Evolutionary conservation across 2,888 invertebrate genomes (phyloP).

Genomic region (Xestia rhomboidea): DNA sequence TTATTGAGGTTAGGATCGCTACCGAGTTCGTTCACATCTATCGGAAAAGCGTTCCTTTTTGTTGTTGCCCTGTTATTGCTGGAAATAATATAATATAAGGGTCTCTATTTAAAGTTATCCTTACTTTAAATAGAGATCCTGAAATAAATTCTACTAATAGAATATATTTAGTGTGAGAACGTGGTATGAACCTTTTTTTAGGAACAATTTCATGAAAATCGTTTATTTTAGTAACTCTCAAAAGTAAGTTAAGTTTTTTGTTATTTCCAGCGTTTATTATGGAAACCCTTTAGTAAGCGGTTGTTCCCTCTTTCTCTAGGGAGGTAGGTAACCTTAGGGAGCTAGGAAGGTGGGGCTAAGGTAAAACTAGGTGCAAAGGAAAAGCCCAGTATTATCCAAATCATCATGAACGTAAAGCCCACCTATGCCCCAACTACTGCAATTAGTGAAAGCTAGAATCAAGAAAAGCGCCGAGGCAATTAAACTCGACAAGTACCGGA

Average conservation of each 20-base stretch:
- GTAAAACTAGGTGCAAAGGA: background rate
- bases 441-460: background rate
- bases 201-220: too few species aligned
- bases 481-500: background rate
- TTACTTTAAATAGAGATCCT: too few species aligned
- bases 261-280: background rate
- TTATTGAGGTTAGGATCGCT: slow-evolving; percentile 10
- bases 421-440: background rate
- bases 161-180: background rate
- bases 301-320: background rate
- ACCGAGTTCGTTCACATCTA: slow-evolving; percentile 45
- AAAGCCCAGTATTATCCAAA: too few species aligned
- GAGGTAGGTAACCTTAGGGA: too few species aligned
- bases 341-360: background rate
- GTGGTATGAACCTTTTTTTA: background rate
- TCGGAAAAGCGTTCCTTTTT: slow-evolving; percentile 42
- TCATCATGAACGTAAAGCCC: too few species aligned
- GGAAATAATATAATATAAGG: slow-evolving; percentile 10
- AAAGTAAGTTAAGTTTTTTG: background rate
- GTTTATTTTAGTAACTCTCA: background rate
- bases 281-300: background rate
- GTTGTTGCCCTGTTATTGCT: background rate
- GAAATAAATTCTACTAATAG: too few species aligned
- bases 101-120: background rate
- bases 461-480: background rate